Evolutionary conservation across 2,797 vertebrate genomes (phyloP).

Genomic region (Scolopax bukidnonensis): DNA sequence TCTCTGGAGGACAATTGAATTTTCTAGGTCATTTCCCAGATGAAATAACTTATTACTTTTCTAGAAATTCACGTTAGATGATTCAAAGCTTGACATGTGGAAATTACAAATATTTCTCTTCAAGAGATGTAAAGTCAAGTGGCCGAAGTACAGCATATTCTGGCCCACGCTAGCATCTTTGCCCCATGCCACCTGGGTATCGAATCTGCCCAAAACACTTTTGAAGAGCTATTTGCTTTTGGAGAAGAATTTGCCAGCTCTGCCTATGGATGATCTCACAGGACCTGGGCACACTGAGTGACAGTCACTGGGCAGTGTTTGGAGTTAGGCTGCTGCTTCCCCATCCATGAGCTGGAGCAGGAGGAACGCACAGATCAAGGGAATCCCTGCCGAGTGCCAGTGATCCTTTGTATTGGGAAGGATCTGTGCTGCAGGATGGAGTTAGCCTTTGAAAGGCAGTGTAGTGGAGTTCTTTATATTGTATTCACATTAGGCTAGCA

Average conservation of each 20-base stretch:
- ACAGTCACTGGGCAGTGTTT: neutral
- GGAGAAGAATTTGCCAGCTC: neutral
- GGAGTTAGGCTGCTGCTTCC: neutral
- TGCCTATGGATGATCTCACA: neutral
- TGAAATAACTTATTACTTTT: constrained; percentile 21
- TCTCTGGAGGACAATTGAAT: constrained; percentile 31
- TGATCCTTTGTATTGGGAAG: neutral
- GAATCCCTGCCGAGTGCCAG: neutral
- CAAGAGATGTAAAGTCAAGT: neutral
- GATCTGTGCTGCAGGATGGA: neutral
- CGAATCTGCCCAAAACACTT: neutral
- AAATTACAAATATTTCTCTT: neutral
- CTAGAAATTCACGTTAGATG: neutral
- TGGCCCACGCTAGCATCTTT: neutral
- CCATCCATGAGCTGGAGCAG: neutral
- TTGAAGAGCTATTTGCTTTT: neutral
- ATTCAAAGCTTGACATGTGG: neutral
- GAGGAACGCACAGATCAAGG: neutral
- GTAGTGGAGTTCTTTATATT: neutral
- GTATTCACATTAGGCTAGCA: neutral
- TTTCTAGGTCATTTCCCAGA: constrained; percentile 59
- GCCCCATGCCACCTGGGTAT: neutral
- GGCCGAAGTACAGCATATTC: neutral
- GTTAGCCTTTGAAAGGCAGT: neutral
- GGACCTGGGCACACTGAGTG: neutral